phyloP scores from a whole-genome alignment of 2,113 vertebrate species.

The Anhinga anhinga region DNA sequence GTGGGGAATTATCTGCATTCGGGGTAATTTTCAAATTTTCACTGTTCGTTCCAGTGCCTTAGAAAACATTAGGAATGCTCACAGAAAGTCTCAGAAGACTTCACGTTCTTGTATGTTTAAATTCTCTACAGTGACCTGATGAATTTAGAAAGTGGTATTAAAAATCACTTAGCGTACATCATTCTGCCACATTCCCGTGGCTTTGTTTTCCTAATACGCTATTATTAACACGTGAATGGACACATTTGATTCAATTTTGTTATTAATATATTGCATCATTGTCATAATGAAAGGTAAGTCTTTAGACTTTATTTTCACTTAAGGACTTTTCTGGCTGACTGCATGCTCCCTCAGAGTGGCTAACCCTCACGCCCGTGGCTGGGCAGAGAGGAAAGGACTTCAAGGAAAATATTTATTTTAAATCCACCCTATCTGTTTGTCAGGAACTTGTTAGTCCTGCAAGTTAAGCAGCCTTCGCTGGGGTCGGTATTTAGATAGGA shows the following conservation, averaged over 20 bases:
- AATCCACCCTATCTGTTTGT: background rate
- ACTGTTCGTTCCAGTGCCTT: background rate
- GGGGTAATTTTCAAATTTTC: background rate
- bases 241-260: background rate
- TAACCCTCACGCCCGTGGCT: background rate
- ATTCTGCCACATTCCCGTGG: background rate
- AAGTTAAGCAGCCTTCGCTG: background rate
- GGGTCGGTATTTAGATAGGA: background rate
- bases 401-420: background rate
- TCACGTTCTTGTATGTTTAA: background rate
- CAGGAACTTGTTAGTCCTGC: background rate
- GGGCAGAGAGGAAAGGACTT: background rate
- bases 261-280: background rate
- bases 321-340: background rate
- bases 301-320: background rate
- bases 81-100: background rate
- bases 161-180: background rate
- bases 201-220: background rate
- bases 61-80: background rate
- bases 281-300: background rate
- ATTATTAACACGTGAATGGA: background rate
- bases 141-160: background rate
- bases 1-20: background rate
- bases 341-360: background rate
- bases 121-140: background rate